These are phyloP conservation scores for Rhizomys pruinosus DNA, from an alignment of 2,113 vertebrate species.

Conservation along the genomic window DNA sequence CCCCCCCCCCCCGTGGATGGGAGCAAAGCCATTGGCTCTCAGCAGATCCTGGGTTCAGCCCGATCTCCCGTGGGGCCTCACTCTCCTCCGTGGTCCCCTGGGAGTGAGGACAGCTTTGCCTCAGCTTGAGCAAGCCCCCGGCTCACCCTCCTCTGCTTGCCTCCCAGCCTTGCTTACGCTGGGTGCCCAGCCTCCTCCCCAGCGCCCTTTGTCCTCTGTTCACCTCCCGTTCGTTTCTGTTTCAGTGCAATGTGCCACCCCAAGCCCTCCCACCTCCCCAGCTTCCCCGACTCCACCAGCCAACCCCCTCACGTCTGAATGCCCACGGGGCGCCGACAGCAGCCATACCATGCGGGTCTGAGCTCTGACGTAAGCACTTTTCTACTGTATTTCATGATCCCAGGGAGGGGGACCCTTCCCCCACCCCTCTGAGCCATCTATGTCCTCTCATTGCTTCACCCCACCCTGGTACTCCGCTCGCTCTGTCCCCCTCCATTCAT, in stretches of 20 bases:
- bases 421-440: neutral
- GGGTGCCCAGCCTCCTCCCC: constrained; percentile 31
- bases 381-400: constrained; percentile 79
- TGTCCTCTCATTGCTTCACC: constrained; percentile 47
- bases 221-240: constrained; percentile 85
- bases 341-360: constrained; percentile 95
- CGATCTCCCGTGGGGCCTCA: neutral
- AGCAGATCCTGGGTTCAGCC: neutral
- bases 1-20: neutral
- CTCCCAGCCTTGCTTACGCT: constrained; percentile 62
- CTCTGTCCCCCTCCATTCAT: neutral
- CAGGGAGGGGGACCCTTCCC: neutral
- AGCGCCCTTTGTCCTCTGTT: neutral
- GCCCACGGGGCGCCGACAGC: constrained; percentile 87
- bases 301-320: constrained; percentile 90
- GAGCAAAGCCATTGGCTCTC: neutral
- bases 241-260: constrained; percentile 93
- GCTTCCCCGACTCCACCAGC: constrained; percentile 91
- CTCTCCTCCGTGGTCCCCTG: neutral
- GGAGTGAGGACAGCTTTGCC: constrained; percentile 15
- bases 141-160: constrained; percentile 56
- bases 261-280: constrained; percentile 92
- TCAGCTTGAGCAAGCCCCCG: constrained; percentile 7
- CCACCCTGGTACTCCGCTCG: neutral
- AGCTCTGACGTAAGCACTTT: constrained; percentile 93